Conservation (phyloP, 2,113 vertebrate genomes). For the Setophaga petechia region DNA sequence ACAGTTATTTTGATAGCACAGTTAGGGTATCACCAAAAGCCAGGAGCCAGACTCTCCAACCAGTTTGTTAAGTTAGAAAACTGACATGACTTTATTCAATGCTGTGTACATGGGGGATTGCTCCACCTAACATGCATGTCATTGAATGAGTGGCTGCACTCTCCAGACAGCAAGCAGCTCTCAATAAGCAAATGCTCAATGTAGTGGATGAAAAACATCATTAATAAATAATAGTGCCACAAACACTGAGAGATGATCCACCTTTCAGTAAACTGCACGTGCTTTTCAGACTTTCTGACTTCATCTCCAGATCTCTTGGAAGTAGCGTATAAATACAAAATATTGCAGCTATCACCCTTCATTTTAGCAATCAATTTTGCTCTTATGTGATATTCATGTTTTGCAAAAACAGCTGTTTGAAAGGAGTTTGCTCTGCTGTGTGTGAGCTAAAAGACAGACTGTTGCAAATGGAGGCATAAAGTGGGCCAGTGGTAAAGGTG, state of each 20-base stretch:
- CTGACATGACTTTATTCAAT: not conserved
- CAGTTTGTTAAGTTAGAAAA: not conserved
- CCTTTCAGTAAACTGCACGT: conserved; percentile 26
- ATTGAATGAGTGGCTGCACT: not conserved
- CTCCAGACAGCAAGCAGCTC: not conserved
- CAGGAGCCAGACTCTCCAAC: not conserved
- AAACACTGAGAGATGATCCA: conserved; percentile 15
- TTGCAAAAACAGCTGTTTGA: conserved; percentile 22
- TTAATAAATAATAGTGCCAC: conserved; percentile 41
- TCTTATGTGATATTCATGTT: conserved; percentile 31
- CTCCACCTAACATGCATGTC: not conserved
- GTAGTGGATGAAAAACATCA: conserved; percentile 26
- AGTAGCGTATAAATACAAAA: conserved; percentile 35
- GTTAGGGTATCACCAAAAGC: not conserved
- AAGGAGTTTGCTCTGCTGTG: not conserved
- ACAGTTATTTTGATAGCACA: not conserved
- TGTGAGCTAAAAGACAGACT: not conserved
- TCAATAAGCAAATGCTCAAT: not conserved
- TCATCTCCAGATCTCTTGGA: conserved; percentile 29
- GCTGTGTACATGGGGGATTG: not conserved
- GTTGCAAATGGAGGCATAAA: not conserved
- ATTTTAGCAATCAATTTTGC: conserved; percentile 44
- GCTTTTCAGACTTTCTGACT: not conserved
- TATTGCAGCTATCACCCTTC: conserved; percentile 28
- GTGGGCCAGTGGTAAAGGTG: not conserved